A percentile compares a stretch with the other conserved stretches of the same genome.
Evolutionary conservation across 2,797 vertebrate genomes (phyloP).

Genomic region (Taeniopygia guttata): DNA sequence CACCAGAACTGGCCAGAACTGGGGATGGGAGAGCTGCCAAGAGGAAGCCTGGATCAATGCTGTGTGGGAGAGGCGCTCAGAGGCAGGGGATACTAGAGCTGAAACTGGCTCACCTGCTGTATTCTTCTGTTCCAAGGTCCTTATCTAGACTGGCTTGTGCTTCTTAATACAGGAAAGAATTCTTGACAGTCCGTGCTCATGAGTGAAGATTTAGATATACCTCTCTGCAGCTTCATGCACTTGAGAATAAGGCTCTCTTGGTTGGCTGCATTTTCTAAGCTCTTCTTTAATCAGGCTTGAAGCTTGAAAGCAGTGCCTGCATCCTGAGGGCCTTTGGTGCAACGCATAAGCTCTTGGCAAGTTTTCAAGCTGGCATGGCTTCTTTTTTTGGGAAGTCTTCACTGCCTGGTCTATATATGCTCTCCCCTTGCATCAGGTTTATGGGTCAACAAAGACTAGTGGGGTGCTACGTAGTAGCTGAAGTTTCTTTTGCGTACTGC

Average conservation of each 20-base stretch:
- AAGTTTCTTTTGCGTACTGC: not conserved
- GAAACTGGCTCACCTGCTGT: not conserved
- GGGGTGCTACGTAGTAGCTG: not conserved
- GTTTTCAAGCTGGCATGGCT: not conserved
- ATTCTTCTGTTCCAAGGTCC: not conserved
- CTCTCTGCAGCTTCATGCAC: not conserved
- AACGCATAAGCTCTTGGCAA: not conserved
- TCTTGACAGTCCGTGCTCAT: not conserved
- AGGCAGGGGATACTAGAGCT: not conserved
- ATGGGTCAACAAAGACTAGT: not conserved
- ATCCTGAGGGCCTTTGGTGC: not conserved
- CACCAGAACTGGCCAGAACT: not conserved
- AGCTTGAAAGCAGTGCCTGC: not conserved
- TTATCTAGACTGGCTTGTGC: not conserved
- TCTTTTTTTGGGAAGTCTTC: not conserved
- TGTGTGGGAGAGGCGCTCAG: rapidly evolving
- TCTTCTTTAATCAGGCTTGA: not conserved
- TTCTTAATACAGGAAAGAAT: not conserved
- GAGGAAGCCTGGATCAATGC: not conserved
- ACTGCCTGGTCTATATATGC: not conserved
- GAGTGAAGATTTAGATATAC: not conserved
- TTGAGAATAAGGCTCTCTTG: not conserved
- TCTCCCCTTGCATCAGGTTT: not conserved
- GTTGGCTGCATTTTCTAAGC: not conserved
- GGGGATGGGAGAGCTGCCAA: not conserved